These are phyloP conservation scores for Archips crataeganus DNA, from an alignment of 2,888 invertebrate genomes.

Conservation along the genomic window DNA sequence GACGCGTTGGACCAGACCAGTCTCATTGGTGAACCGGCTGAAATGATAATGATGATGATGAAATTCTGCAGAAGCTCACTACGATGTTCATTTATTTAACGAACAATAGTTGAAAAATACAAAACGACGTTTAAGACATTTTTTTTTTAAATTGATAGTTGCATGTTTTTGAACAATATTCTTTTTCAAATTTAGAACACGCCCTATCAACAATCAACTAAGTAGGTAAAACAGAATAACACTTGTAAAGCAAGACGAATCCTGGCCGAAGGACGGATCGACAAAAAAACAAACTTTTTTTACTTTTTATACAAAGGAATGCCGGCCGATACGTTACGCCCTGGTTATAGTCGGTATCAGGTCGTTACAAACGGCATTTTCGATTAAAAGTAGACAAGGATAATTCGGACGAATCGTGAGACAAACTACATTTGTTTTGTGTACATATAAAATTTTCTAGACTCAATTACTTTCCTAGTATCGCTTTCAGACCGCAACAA, in stretches of 20 bases:
- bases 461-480: too few relatives aligned
- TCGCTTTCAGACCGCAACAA: too few relatives aligned
- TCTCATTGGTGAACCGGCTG: too few relatives aligned
- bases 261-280: constrained; percentile 56
- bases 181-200: constrained; percentile 47
- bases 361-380: constrained; percentile 36
- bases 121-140: too few relatives aligned
- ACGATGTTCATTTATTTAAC: too few relatives aligned
- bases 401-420: constrained; percentile 5
- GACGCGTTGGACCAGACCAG: too few relatives aligned
- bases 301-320: constrained; percentile 56
- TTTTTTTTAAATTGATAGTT: too few relatives aligned
- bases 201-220: constrained; percentile 58
- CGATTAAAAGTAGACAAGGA: constrained; percentile 34
- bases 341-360: constrained; percentile 46
- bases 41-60: too few relatives aligned
- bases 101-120: too few relatives aligned
- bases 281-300: constrained; percentile 48
- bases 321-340: constrained; percentile 52
- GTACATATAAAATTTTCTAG: too few relatives aligned
- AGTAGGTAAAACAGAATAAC: constrained; percentile 57
- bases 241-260: constrained; percentile 79
- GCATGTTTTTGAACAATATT: not conserved
- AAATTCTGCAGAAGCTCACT: too few relatives aligned
- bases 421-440: not conserved